Evolutionary conservation across 2,797 vertebrate genomes (phyloP), one percentile per base, ranked within the genome.

Genomic region (Scleropages formosus): DNA sequence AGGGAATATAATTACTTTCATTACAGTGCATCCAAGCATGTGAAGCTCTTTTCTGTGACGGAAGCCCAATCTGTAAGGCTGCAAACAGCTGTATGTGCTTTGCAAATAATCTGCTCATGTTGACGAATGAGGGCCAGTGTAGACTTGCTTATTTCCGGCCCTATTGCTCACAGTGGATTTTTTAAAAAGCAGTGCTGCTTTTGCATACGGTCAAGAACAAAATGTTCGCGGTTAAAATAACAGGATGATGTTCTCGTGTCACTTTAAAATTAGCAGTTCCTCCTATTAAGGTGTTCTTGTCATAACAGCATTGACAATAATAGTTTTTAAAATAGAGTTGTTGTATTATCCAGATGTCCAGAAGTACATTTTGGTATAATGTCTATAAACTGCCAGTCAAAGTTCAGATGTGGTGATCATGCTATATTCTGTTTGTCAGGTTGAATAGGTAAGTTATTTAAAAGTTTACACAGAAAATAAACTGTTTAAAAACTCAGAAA

Each of bases 91-190:
- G 11, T 8, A 9, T 64, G 26, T 24, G 74, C 47, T 63, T n/a
- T 9, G 13, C 60, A 56, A 47, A 15, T 12, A 8, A 39, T n/a
- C 60, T 15, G 0, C 22, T 31, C 27, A 24, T 12, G 49, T 74
- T 65, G 49, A 46, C n/a, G 44, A 44, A 77, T n/a, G 27, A 75
- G 65, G 44, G 62, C 76, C 58, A 60, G 68, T 44, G 20, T 11
- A 13, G 47, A 53, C 68, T 60, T 49, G 75, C 59, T 59, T 16
- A n/a, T 72, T 26, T 66, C 22, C 51, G 51, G 67, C 56, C 31
- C 27, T 75, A n/a, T 47, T 47, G 56, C 66, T 20, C 13, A 2
- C 18, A 58, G 61, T 72, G 68, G 39, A 27, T 49, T 70, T 53
- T 72, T 51, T 60, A 39, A 49, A 60, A 72, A 74, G 58, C 66